Base-by-base conservation (phyloP, 2,797 vertebrate genomes). In the Acridotheres tristis region DNA sequence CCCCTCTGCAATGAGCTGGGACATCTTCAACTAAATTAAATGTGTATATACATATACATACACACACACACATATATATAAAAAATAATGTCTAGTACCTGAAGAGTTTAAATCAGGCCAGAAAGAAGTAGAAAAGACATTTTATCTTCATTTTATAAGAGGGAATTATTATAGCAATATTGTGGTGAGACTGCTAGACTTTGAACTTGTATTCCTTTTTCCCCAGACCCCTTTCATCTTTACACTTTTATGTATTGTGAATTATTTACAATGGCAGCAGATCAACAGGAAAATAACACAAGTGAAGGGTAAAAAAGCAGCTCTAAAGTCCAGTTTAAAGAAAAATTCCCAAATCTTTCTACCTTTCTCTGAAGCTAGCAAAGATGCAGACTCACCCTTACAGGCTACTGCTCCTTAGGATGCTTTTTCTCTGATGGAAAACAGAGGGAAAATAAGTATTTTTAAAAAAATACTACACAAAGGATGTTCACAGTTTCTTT, bases 1-100 rank as follows among this genome's bases (percentile, higher is more conserved):
- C 3, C 2, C 3, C 8, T 22, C 45, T 42, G 8, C n/a, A 80
- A 63, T 18, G 8, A 57, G 34, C 22, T 71, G 29, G 27, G 19
- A 48, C 19, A 62, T 25, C 20, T 69, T 85, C 42, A 85, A 36
- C 29, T 66, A n/a, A 5, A 66, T 40, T 29, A 7, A n/a, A 12
- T 32, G 2, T 57, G 1, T 23, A 10, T n/a, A 3, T 7, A 9
- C 6, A 14, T 8, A 36, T 38, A 1, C 17, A 4, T 6, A 36
- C 47, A 22, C 8, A 43, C 43, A 43, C 18, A 43, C 11, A 47
- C 22, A 47, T 2, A 55, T 10, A 32, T 17, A 25, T 34, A 47
- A 14, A 13, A 19, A 55, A 34, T 9, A 14, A 66, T 34, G 29
- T 32, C 6, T 19, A 53, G 4, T 21, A 82, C 13, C 6, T 6